Evolutionary conservation across 2,888 invertebrate genomes (phyloP), one percentile per base, ranked within the genome.

Genomic region (Azorinus chamasolen): DNA sequence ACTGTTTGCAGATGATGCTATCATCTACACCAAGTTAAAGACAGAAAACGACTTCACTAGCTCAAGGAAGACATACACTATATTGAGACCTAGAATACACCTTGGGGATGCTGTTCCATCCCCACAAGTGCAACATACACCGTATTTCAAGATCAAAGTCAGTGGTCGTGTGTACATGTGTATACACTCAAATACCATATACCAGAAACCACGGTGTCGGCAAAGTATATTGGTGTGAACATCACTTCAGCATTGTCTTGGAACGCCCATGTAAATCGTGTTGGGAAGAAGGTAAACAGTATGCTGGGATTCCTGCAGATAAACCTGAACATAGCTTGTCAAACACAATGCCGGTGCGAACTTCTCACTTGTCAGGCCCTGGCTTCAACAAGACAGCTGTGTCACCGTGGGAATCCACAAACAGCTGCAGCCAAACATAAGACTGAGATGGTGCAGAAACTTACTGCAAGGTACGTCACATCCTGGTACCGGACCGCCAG

Each of bases 61-160:
- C 55, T 65, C 4, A 45, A 65, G 32, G 54, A 53, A 18, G 65
- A 55, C 55, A 45, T 55, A 6, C 2, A 65, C 16, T 20, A 27
- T 5, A 27, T 61, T 6, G 54, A 32, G 5, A 37, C 18, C 14
- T 69, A 61, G 69, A 69, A 54, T 5, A 50, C 1, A 61, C n/a
- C 6, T 45, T 5, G 45, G 45, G 45, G 5, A 45, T 45, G 45
- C 6, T 8, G 5, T 45, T 45, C 14, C 69, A 69, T 45, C 54
- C 69, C 1, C 54, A 69, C n/a, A 69, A 69, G 22, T 69, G 69
- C 45, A 69, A 54, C 41, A 46, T 54, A 6, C 39, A 61, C 16
- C 51, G 54, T 18, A 32, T 69, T 2, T 32, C 69, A 6, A 69
- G 61, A 54, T 61, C 69, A 1, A 59, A n/a, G 25, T 25, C 48